Evolutionary conservation across 2,888 invertebrate species (phyloP).

Genomic region (Erebia palarica): DNA sequence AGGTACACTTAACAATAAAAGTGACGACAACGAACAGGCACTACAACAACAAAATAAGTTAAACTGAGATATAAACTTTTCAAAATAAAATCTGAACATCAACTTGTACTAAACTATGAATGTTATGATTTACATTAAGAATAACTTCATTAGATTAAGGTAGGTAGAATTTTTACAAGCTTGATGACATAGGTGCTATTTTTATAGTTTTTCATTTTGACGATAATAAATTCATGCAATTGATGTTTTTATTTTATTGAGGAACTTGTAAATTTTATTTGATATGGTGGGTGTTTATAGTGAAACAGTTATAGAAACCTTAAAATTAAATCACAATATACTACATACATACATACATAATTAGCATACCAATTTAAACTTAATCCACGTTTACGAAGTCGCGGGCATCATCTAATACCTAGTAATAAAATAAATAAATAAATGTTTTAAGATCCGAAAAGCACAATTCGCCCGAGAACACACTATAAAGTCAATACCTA

Average conservation of each 20-base stretch:
- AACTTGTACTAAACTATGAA: slow-evolving; percentile 29
- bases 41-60: slow-evolving; percentile 55
- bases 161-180: neutral
- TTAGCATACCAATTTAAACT: too few relatives aligned
- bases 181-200: neutral
- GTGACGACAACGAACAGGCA: slow-evolving; percentile 21
- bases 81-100: slow-evolving; percentile 38
- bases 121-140: neutral
- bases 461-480: too few relatives aligned
- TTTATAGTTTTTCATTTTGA: neutral
- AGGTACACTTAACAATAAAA: neutral
- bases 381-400: too few relatives aligned
- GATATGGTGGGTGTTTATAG: slow-evolving; percentile 3
- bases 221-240: neutral
- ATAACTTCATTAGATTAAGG: neutral
- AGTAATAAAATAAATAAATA: too few relatives aligned
- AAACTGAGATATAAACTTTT: slow-evolving; percentile 53
- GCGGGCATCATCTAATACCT: too few relatives aligned
- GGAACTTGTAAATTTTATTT: slow-evolving; percentile 11
- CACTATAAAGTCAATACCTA: too few relatives aligned
- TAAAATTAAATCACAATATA: neutral
- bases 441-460: too few relatives aligned
- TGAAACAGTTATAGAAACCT: neutral
- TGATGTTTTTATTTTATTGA: neutral
- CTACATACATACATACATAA: too few relatives aligned